phyloP scores from a whole-genome alignment of 2,113 vertebrate genomes.

The Pao palembangensis region DNA sequence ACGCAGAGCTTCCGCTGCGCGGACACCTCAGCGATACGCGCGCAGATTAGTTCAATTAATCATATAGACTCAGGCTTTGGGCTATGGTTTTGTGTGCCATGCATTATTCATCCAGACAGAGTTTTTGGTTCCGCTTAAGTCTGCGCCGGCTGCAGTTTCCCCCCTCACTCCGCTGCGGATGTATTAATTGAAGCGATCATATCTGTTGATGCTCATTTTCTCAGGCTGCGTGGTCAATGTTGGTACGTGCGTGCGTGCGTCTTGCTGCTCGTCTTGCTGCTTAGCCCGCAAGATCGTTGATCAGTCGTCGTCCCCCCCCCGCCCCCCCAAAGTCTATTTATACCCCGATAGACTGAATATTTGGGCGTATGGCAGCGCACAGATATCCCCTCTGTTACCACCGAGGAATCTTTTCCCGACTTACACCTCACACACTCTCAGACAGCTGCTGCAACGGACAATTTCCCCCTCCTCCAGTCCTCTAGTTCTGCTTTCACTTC shows the following conservation, averaged over 20 bases:
- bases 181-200: slow-evolving; percentile 68
- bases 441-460: slow-evolving; percentile 36
- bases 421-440: slow-evolving; percentile 48
- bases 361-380: slow-evolving; percentile 52
- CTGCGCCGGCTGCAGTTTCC: slow-evolving; percentile 51
- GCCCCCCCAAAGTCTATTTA: slow-evolving; percentile 60
- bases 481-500: slow-evolving; percentile 36
- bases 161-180: slow-evolving; percentile 66
- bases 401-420: slow-evolving; percentile 57
- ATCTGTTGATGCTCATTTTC: slow-evolving; percentile 71
- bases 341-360: slow-evolving; percentile 57
- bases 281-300: slow-evolving; percentile 55
- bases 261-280: slow-evolving; percentile 27
- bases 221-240: slow-evolving; percentile 49
- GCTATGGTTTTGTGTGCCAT: slow-evolving; percentile 47
- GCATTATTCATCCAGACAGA: slow-evolving; percentile 50
- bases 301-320: slow-evolving; percentile 50
- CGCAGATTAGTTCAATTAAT: slow-evolving; percentile 53
- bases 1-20: slow-evolving; percentile 20
- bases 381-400: slow-evolving; percentile 56
- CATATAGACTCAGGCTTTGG: slow-evolving; percentile 44
- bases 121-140: slow-evolving; percentile 51
- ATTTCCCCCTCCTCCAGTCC: slow-evolving; percentile 4
- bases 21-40: slow-evolving; percentile 27
- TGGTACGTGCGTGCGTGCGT: slow-evolving; percentile 23